Conservation (phyloP, 2,888 invertebrate species). For the Poecilus cupreus region DNA sequence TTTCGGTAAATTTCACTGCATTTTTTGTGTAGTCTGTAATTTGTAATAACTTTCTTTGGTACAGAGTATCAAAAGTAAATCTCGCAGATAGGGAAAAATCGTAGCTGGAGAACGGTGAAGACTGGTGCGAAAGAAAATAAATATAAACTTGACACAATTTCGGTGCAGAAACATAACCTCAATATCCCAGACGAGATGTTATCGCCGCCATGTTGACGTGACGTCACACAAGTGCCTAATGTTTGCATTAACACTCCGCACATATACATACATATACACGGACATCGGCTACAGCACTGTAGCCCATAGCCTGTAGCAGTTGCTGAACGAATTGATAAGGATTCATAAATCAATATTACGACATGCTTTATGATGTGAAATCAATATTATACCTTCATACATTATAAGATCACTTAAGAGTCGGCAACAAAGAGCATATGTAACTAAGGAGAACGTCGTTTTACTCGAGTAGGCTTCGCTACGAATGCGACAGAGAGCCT, state of each 20-base stretch:
- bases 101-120: not conserved
- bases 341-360: constrained; percentile 50
- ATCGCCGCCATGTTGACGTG: constrained; percentile 18
- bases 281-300: constrained; percentile 16
- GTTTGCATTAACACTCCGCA: constrained; percentile 30
- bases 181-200: constrained; percentile 2
- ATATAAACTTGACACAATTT: constrained; percentile 27
- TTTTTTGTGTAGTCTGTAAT: too few relatives aligned
- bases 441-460: constrained; percentile 4
- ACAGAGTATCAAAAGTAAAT: not conserved
- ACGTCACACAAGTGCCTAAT: constrained; percentile 24
- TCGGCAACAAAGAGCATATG: constrained; percentile 44
- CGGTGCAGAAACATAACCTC: constrained; percentile 7
- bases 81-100: not conserved
- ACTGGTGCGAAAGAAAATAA: constrained; percentile 4
- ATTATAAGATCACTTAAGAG: constrained; percentile 39
- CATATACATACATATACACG: not conserved
- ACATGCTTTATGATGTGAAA: constrained; percentile 40
- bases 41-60: too few relatives aligned
- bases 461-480: not conserved
- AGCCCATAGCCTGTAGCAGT: not conserved
- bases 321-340: constrained; percentile 44
- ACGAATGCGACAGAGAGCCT: not conserved
- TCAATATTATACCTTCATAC: constrained; percentile 48
- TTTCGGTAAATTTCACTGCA: too few relatives aligned